Base-by-base conservation (phyloP, 1,140 invertebrate genomes). In the Zophobas atratus region DNA sequence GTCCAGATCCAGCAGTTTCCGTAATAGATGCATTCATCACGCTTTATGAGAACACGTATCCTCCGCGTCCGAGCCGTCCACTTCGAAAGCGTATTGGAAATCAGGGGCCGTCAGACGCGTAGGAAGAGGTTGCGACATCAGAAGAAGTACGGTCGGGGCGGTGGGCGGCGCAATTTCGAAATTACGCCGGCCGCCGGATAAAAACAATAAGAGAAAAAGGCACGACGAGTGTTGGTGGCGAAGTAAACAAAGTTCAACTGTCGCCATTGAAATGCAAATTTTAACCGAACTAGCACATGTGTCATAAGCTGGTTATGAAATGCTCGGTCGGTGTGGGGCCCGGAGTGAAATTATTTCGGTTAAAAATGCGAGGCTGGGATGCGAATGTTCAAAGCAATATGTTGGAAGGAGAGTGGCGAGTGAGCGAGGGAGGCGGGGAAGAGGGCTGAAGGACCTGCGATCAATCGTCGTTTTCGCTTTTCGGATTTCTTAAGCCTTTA, bases 11-110 rank as follows among this genome's bases (percentile, higher is more conserved):
- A 60, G 49, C 57, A 56, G 74, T 75, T 75, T 43, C 43, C 32
- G 53, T 75, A 75, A 75, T 75, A 60, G 74, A 60, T 46, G 74
- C 53, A 75, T 75, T 75, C 67, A 60, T 75, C 55, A 75, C 70
- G 51, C 38, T 70, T 70, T 70, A 70, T 70, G 67, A 51, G 67
- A 72, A 51, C 46, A 72, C 48, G 70, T 36, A 43, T 56, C 34
- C 43, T n/a, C 34, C 41, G 43, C 43, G 43, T 46, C 8, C 43
- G 43, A 46, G 43, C 3, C 3, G 8, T 46, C 49, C 49, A 20
- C 49, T 51, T 49, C 43, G 57, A 63, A 63, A 63, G 57, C 39
- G 6, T 33, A 56, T 32, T 56, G 55, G 55, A 56, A 56, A 56
- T 56, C 6, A 56, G 38, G 6, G 2, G 43, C n/a, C 49, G 49